These are phyloP conservation scores for Gymnothorax javanicus DNA, from an alignment of 2,797 vertebrate species.

Conservation along the genomic window DNA sequence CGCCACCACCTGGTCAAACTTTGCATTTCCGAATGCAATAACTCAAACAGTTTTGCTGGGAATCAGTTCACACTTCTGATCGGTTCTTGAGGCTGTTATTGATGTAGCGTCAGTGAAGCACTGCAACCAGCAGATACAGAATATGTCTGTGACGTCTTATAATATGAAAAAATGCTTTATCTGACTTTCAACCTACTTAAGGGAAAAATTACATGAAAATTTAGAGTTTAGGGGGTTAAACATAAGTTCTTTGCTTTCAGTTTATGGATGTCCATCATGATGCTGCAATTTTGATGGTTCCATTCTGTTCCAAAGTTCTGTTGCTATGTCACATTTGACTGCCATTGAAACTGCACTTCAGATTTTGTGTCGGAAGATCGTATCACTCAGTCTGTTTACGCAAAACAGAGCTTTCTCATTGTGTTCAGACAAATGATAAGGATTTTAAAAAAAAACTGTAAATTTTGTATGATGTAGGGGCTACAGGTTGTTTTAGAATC, in stretches of 20 bases:
- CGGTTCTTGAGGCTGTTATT: too few relatives aligned
- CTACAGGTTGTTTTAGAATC: not conserved
- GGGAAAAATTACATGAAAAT: too few relatives aligned
- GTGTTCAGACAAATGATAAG: conserved; percentile 16
- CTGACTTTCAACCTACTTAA: too few relatives aligned
- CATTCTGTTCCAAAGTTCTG: not conserved
- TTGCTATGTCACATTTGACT: not conserved
- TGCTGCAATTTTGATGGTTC: not conserved
- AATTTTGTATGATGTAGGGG: not conserved
- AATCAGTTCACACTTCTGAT: too few relatives aligned
- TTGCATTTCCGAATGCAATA: too few relatives aligned
- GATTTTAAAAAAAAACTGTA: not conserved
- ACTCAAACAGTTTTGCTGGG: too few relatives aligned
- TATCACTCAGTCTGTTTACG: conserved; percentile 15
- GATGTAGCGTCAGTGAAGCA: too few relatives aligned
- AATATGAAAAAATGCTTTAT: too few relatives aligned
- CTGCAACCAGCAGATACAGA: too few relatives aligned
- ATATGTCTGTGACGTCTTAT: too few relatives aligned
- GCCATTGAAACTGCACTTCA: not conserved
- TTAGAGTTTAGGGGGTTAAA: too few relatives aligned
- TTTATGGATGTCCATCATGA: not conserved
- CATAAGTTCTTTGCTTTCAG: not conserved
- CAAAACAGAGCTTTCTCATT: conserved; percentile 16
- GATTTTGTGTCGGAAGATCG: not conserved
- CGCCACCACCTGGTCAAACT: too few relatives aligned